Evolutionary conservation across 2,797 vertebrate species (phyloP).

Genomic region (Sebastes steindachneri): DNA sequence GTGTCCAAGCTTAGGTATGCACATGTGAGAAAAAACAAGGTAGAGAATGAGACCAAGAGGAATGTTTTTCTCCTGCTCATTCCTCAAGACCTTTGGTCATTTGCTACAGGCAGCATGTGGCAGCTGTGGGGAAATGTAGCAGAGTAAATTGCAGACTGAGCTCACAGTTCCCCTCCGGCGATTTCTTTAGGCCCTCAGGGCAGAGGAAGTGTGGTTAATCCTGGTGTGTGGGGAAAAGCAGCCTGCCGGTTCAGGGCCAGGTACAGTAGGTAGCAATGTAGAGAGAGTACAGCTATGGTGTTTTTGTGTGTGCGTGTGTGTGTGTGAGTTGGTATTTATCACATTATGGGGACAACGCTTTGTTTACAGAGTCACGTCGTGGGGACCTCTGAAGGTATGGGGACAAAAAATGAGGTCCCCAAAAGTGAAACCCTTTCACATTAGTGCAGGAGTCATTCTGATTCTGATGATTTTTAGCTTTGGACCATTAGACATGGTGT

Average conservation of each 20-base stretch:
- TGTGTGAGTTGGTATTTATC: background rate
- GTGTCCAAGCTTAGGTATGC: background rate
- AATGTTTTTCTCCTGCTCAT: background rate
- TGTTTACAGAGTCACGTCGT: no score
- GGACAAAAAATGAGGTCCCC: no score
- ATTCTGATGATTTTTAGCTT: no score
- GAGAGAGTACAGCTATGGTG: constrained; percentile 1
- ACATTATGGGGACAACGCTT: no score
- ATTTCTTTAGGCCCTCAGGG: constrained; percentile 43
- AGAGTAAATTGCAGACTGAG: constrained; percentile 60
- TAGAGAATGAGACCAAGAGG: background rate
- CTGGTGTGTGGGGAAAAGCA: constrained; percentile 1
- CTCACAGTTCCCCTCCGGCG: constrained; percentile 41
- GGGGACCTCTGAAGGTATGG: no score
- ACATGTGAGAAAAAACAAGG: background rate
- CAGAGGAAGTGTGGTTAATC: constrained; percentile 49
- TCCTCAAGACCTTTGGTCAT: constrained; percentile 15
- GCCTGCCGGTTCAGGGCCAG: constrained; percentile 18
- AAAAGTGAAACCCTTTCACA: no score
- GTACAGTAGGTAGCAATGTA: background rate
- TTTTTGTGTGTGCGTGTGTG: background rate
- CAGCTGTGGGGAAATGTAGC: constrained; percentile 23
- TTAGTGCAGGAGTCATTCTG: no score
- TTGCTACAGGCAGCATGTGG: constrained; percentile 36
- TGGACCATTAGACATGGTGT: no score